phyloP scores from a whole-genome alignment of 2,113 vertebrate genomes.

The Geococcyx californianus region DNA sequence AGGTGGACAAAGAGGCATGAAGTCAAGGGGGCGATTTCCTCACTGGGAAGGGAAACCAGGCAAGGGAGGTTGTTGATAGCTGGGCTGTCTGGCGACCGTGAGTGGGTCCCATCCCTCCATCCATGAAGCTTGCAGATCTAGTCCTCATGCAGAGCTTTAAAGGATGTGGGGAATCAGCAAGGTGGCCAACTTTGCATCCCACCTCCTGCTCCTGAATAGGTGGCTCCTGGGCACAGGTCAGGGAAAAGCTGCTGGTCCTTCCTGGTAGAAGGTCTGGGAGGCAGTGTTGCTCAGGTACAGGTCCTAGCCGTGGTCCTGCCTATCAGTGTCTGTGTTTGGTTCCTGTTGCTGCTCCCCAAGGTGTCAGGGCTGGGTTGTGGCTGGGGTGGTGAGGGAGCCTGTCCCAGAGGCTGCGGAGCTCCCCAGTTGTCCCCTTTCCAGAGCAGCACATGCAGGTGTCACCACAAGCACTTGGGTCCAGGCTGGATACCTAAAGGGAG shows the following conservation, averaged over 20 bases:
- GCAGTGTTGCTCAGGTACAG: background rate
- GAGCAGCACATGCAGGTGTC: too few relatives aligned
- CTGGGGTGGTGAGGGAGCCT: background rate
- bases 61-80: background rate
- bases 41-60: background rate
- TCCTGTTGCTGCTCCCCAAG: background rate
- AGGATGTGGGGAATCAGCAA: too few relatives aligned
- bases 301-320: accelerated
- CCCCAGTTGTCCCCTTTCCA: too few relatives aligned
- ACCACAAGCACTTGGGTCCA: accelerated
- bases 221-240: background rate
- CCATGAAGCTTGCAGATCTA: accelerated
- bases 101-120: background rate
- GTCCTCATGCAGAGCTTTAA: background rate
- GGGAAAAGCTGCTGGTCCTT: background rate
- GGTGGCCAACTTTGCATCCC: too few relatives aligned
- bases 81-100: background rate
- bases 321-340: accelerated
- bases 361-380: accelerated
- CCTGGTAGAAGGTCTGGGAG: background rate
- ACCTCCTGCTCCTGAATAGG: accelerated
- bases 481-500: background rate
- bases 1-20: background rate
- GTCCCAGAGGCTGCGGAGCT: accelerated
- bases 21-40: too few relatives aligned